A percentile compares a stretch with the other conserved stretches of the same genome.
These are phyloP conservation scores for Pterostichus niger DNA, from an alignment of 2,888 invertebrate genomes.

Conservation along the genomic window DNA sequence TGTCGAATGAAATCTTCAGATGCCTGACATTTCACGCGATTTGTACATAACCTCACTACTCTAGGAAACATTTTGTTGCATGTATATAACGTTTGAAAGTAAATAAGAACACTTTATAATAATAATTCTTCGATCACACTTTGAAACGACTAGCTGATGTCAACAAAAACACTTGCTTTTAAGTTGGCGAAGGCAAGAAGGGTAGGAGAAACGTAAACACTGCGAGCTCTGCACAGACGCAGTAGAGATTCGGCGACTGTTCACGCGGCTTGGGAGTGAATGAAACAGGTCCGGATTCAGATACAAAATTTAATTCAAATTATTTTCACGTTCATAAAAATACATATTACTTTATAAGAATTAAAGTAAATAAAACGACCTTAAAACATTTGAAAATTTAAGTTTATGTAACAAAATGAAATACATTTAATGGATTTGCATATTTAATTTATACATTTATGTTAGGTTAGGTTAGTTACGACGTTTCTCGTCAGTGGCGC, in stretches of 20 bases:
- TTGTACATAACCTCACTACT: conserved; percentile 70
- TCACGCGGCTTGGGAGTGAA: conserved; percentile 49
- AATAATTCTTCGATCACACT: conserved; percentile 24
- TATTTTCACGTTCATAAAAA: no score
- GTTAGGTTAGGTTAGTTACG: no score
- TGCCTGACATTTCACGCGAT: conserved; percentile 72
- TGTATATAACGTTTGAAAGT: neutral
- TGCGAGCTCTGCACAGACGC: conserved; percentile 32
- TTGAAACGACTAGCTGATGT: conserved; percentile 58
- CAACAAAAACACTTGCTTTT: conserved; percentile 63
- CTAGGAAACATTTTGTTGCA: conserved; percentile 69
- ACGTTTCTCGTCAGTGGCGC: no score
- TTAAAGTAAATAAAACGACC: no score
- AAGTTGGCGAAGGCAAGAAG: conserved; percentile 68
- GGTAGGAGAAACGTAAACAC: conserved; percentile 59
- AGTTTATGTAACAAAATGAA: no score
- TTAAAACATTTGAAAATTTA: no score
- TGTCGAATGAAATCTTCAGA: conserved; percentile 72
- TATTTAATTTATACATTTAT: no score
- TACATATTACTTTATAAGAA: no score
- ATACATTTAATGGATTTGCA: no score
- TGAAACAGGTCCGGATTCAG: conserved; percentile 69
- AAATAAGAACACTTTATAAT: conserved; percentile 12
- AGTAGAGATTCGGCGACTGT: conserved; percentile 16
- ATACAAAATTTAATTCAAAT: no score